Conservation (phyloP, 1,140 invertebrate genomes). For the Chrysopa pallens region DNA sequence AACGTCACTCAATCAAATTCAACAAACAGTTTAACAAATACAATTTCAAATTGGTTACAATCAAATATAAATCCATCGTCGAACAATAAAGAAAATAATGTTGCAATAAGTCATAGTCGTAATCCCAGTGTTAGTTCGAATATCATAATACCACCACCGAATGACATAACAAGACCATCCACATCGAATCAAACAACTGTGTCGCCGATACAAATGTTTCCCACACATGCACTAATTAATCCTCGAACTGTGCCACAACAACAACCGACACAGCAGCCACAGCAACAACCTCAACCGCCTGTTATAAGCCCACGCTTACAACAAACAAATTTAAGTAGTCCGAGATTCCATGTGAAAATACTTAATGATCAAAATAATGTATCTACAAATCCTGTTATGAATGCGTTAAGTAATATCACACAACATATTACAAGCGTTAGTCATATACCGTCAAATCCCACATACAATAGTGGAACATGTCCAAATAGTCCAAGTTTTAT, state of each 20-base stretch:
- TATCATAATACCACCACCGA: background rate
- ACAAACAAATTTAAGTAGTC: too few relatives aligned
- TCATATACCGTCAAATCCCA: background rate
- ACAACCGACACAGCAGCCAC: too few relatives aligned
- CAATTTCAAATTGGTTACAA: slow-evolving; percentile 13
- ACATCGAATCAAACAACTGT: too few relatives aligned
- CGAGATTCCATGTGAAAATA: too few relatives aligned
- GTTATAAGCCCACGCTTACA: too few relatives aligned
- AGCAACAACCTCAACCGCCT: too few relatives aligned
- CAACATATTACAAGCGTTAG: background rate
- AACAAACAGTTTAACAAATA: too few relatives aligned
- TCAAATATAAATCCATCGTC: background rate
- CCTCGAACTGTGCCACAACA: background rate
- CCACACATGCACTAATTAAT: background rate
- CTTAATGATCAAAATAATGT: too few relatives aligned
- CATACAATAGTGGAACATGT: slow-evolving; percentile 11
- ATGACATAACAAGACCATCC: too few relatives aligned
- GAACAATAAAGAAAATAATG: background rate
- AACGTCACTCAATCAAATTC: slow-evolving; percentile 14
- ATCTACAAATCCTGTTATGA: background rate
- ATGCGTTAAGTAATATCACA: background rate
- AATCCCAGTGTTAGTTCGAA: slow-evolving; percentile 16
- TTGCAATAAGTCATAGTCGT: slow-evolving; percentile 10
- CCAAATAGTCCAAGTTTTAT: slow-evolving; percentile 27
- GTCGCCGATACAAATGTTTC: background rate